Percentiles rank a stretch among this genome's conserved stretches.
phyloP scores from a whole-genome alignment of 2,113 vertebrate species.

The Regulus satrapa region DNA sequence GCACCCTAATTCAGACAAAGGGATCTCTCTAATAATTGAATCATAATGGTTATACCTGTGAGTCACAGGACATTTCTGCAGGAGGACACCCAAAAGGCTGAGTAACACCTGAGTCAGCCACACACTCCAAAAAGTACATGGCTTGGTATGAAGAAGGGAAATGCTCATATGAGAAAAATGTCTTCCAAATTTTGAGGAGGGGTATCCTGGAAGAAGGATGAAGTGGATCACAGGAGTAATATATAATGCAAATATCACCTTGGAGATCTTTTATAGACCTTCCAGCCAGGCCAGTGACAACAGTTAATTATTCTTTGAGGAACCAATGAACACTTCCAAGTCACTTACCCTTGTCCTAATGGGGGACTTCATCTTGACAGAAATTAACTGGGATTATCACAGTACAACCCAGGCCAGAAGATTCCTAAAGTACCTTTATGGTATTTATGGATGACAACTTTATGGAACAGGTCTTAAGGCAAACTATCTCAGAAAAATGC shows the following conservation, averaged over 20 bases:
- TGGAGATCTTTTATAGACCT: neutral
- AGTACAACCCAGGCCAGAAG: neutral
- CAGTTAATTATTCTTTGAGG: neutral
- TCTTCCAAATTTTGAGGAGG: neutral
- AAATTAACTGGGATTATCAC: neutral
- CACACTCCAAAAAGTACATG: neutral
- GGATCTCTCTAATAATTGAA: neutral
- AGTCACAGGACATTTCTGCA: neutral
- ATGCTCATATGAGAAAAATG: neutral
- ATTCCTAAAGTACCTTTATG: neutral
- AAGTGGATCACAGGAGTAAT: neutral
- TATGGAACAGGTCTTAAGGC: neutral
- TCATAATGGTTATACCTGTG: neutral
- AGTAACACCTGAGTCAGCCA: neutral
- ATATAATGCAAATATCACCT: neutral
- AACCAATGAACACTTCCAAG: neutral
- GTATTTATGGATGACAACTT: neutral
- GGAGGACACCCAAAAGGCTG: neutral
- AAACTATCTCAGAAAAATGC: neutral
- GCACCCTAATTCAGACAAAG: neutral
- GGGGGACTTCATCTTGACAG: neutral
- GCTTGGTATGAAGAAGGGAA: neutral
- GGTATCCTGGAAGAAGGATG: neutral
- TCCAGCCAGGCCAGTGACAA: neutral
- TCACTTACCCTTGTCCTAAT: neutral